Evolutionary conservation across 1,140 invertebrate species (phyloP), one percentile per base, ranked within the genome.

Genomic region (Hylyphantes graminicola): DNA sequence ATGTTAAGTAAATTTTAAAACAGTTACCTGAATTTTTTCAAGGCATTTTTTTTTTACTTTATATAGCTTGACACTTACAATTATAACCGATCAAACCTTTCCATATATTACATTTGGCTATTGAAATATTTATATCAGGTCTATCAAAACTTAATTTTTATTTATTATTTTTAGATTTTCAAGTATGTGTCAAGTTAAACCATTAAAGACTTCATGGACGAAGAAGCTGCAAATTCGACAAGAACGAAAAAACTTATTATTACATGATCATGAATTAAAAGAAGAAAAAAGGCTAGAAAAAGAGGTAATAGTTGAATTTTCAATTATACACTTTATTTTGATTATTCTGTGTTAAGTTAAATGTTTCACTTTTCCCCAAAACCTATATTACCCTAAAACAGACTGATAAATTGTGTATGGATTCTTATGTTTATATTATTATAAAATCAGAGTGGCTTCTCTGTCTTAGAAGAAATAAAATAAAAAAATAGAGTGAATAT

Each of bases 121-220:
- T 65, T 11, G 15, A 1, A 13, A 59, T 65, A 65, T 65, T 17
- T 21, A 10, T n/a, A 65, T 65, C 2, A n/a, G 4, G 4, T 17
- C 11, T 65, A 4, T 65, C 21, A 65, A 51, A 7, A 51, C 15
- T 55, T 13, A 53, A 21, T 59, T 72, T 70, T 17, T 84, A 57
- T 50, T 12, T 48, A 50, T 51, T 78, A n/a, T 65, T 68, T 79
- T 67, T 61, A 77, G 82, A 48, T 85, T 85, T 54, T 61, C 63
- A 15, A 85, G 64, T 55, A 76, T 85, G 82, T 61, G 65, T 53
- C 75, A 85, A 77, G 82, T 77, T 8, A 85, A 85, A 70, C 74
- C 82, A n/a, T 19, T 85, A 10, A 85, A 85, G 64, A 13, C 74
- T 35, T 77, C 65, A 2, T 85, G 82, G 82, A n/a, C 53, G 13